A percentile compares a stretch with the other conserved stretches of the same genome.
These are phyloP conservation scores for Otolemur garnettii DNA, from an alignment of 2,113 vertebrate species.

Conservation along the genomic window DNA sequence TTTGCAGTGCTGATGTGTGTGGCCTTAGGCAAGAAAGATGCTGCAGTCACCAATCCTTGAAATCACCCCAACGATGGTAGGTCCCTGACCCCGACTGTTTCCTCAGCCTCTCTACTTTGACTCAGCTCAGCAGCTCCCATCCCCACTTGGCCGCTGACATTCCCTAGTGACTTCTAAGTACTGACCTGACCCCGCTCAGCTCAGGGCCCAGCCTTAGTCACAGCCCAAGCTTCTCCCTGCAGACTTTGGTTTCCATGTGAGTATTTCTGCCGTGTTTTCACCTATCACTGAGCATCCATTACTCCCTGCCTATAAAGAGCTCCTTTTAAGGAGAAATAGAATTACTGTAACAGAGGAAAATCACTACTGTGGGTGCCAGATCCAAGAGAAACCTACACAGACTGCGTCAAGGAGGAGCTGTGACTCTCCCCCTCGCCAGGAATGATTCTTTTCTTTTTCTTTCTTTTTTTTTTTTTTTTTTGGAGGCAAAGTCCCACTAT, in stretches of 20 bases:
- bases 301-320: not conserved
- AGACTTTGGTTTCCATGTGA: not conserved
- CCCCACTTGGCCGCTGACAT: not conserved
- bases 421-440: too few species aligned
- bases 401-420: not conserved
- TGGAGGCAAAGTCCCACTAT: too few species aligned
- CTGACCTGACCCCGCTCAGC: not conserved
- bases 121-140: not conserved
- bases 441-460: too few species aligned
- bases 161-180: not conserved
- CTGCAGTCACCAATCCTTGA: not conserved
- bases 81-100: not conserved
- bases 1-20: not conserved
- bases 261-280: not conserved
- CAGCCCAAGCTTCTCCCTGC: not conserved
- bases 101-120: not conserved
- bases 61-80: not conserved
- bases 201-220: not conserved
- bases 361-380: not conserved
- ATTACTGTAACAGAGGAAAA: not conserved
- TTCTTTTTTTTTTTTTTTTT: too few species aligned
- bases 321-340: slow-evolving; percentile 4
- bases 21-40: not conserved
- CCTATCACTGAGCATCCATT: not conserved
- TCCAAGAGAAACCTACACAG: not conserved